phyloP scores from a whole-genome alignment of 2,797 vertebrate genomes.

The Botia kubotai region DNA sequence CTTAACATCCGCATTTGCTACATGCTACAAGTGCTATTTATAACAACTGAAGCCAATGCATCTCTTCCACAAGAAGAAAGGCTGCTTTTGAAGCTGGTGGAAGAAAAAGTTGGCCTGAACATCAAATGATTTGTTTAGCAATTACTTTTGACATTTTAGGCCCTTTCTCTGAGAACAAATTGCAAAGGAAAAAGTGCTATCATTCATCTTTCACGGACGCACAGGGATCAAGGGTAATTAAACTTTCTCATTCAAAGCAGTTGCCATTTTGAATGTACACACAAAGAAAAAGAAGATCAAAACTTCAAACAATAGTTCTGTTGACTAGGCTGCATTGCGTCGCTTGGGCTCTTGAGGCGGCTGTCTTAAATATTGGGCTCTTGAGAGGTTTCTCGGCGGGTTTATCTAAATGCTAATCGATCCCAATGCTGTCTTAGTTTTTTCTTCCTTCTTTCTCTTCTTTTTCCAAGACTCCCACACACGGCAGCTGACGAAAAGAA shows the following conservation, averaged over 20 bases:
- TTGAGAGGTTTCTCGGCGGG: conserved; percentile 69
- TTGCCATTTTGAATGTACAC: conserved; percentile 47
- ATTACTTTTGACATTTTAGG: conserved; percentile 69
- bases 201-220: conserved; percentile 69
- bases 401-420: conserved; percentile 81
- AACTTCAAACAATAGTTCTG: conserved; percentile 69
- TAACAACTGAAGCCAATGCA: conserved; percentile 46
- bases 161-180: conserved; percentile 56
- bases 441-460: conserved; percentile 66
- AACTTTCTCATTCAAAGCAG: conserved; percentile 35
- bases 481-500: conserved; percentile 73
- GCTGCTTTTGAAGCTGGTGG: conserved; percentile 58
- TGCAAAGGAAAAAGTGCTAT: conserved; percentile 70
- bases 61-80: neutral
- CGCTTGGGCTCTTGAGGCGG: conserved; percentile 48
- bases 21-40: conserved; percentile 47
- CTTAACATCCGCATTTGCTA: neutral
- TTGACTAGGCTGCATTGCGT: conserved; percentile 68
- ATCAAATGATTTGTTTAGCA: conserved; percentile 65
- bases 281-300: conserved; percentile 61
- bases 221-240: conserved; percentile 65
- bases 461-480: conserved; percentile 72
- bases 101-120: conserved; percentile 66
- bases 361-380: conserved; percentile 51
- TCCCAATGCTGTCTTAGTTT: conserved; percentile 73